Base-by-base conservation (phyloP, 2,888 invertebrate genomes). In the Plagodis pulveraria region DNA sequence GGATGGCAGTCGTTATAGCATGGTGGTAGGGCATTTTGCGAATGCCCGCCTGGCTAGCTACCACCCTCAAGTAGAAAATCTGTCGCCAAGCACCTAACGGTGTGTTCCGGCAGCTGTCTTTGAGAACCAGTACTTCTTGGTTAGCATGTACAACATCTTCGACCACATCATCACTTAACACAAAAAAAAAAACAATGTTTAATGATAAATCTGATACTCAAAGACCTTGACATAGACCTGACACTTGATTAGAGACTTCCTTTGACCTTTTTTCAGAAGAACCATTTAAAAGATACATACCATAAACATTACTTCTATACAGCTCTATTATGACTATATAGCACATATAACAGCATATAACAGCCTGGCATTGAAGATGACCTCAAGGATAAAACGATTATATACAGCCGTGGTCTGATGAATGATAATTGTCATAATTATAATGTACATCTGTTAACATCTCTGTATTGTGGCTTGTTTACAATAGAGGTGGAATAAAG, bases 311-410 rank as follows among this genome's bases (percentile, higher is more conserved):
- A 10, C 6, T 41, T 9, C 5, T 41, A 36, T 36, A 36, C 47
- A 8, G 56, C 43, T 42, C 42, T 41, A 47, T 46, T 46, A 50
- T 46, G 35, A 46, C 32, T 41, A 0, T 58, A 42, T 41, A 49
- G 50, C 56, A 43, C 56, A 64, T 34, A 60, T 60, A 62, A 56
- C 49, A 44, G 56, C n/a, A 64, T 34, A 60, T 60, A 62, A 56
- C 49, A 47, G 53, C n/a, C 35, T 35, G 64, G 56, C 62, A 61
- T 63, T 63, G 60, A 61, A 66, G 72, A 74, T 71, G 64, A 59
- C 69, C 71, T 67, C 66, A 72, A 69, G 71, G 72, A 73, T 76
- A 74, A 65, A 60, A 53, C 58, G 52, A 71, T 70, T 72, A 62
- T 52, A 35, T 66, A 65, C 70, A 62, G 62, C 66, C 57, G 68